Evolutionary conservation across 2,113 vertebrate species (phyloP), one percentile per base, ranked within the genome.

Genomic region (Ginglymostoma cirratum): DNA sequence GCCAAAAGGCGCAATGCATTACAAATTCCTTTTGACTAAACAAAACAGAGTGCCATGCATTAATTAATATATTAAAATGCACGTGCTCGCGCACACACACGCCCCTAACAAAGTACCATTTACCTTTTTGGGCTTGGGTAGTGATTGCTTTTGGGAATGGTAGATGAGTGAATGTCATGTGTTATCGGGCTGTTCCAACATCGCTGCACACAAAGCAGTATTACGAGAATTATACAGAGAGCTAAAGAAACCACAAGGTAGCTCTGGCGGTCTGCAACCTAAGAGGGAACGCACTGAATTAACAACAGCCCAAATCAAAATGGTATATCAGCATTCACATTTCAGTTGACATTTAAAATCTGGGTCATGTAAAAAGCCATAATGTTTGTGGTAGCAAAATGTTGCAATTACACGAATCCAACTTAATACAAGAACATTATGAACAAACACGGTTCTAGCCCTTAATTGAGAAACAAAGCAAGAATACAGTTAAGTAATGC

Each of bases 41-140:
- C 55, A 61, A 61, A 61, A 12, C 12, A 61, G 55, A 12, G 55
- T 61, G 1, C 55, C 12, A 12, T 12, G 7, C 12, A 12, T 61
- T 61, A 55, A 55, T 55, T 55, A 61, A 10, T 61, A 61, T 61
- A 61, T 61, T 10, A 61, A 48, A 1, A 48, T 48, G 48, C 48
- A 48, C 48, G 48, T 2, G 3, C n/a, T n/a, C n/a, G n/a, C n/a
- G n/a, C n/a, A 55, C 7, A 55, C 55, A 1, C 55, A 10, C 55
- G 12, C 12, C 12, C 55, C 10, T 61, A 61, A 55, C 55, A 55
- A 61, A 61, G 8, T 0, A 80, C 2, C 95, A 21, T 15, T 96
- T 97, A 98, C 99, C 99, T 99, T 98, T 99, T 99, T 94, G 99
- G 99, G 96, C 99, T 99, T 76, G 99, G 99, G 97, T 98, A 99